Evolutionary conservation across 2,113 vertebrate genomes (phyloP).

Genomic region (Salvelinus sp.): DNA sequence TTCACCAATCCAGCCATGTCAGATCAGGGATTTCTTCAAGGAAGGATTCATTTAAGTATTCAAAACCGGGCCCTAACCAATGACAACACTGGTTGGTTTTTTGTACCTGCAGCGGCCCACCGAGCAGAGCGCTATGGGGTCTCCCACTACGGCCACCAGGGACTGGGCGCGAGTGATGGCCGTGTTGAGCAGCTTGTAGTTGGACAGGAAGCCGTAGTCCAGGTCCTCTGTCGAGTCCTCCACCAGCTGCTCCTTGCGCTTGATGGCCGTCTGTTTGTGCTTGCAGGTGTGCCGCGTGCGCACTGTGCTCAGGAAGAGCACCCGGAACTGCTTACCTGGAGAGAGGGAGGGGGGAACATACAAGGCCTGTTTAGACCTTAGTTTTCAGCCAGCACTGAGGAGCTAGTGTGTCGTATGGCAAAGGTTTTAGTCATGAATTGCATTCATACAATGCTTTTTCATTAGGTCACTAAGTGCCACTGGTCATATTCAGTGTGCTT

Average conservation of each 20-base stretch:
- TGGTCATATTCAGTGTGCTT: no score
- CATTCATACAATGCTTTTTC: no score
- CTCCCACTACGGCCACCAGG: constrained; percentile 95
- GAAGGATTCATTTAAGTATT: no score
- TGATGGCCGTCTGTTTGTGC: constrained; percentile 97
- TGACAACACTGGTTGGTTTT: constrained; percentile 48
- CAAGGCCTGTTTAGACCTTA: neutral
- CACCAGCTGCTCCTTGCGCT: constrained; percentile 94
- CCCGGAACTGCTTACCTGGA: constrained; percentile 95
- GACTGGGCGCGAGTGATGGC: constrained; percentile 98
- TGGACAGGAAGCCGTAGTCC: constrained; percentile 97
- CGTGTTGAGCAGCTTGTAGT: constrained; percentile 98
- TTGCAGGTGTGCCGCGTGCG: constrained; percentile 97
- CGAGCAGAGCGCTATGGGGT: constrained; percentile 96
- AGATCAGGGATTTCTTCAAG: no score
- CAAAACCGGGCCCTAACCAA: neutral
- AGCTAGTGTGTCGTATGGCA: no score
- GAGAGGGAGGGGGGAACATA: no score
- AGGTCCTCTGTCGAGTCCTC: constrained; percentile 98
- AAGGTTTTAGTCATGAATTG: no score
- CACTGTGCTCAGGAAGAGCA: constrained; percentile 97
- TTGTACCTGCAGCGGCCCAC: constrained; percentile 96
- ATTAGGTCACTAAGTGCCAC: no score
- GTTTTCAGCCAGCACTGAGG: no score
- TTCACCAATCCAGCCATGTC: no score